These are phyloP conservation scores for Danio jaintianensis DNA, from an alignment of 2,797 vertebrate genomes.

Conservation along the genomic window DNA sequence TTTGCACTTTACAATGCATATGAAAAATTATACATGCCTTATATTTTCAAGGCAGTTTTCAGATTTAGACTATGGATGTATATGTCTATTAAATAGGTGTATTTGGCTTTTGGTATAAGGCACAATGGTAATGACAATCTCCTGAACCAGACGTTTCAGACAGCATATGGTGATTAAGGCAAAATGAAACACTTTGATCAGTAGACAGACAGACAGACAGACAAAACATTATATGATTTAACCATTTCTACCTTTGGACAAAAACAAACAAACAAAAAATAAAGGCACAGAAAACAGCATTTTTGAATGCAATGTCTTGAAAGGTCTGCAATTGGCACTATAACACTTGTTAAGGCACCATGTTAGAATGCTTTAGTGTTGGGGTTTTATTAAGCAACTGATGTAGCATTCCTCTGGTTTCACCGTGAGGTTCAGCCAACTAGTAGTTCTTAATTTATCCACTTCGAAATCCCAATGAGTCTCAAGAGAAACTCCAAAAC, in stretches of 20 bases:
- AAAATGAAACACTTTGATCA: slow-evolving; percentile 38
- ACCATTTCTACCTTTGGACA: slow-evolving; percentile 16
- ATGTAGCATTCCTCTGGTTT: background rate
- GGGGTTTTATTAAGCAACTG: background rate
- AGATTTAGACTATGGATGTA: slow-evolving; percentile 12
- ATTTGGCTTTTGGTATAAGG: slow-evolving; percentile 55
- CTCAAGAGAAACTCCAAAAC: slow-evolving; percentile 15
- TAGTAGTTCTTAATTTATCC: slow-evolving; percentile 10
- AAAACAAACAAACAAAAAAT: background rate
- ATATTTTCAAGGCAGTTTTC: slow-evolving; percentile 27
- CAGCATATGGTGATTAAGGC: slow-evolving; percentile 15
- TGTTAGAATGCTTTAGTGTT: slow-evolving; percentile 4
- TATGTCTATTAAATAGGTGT: slow-evolving; percentile 34
- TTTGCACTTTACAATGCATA: slow-evolving; percentile 9
- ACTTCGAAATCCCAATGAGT: slow-evolving; percentile 17
- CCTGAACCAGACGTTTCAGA: slow-evolving; percentile 42
- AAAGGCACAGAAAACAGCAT: slow-evolving; percentile 45
- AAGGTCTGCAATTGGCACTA: slow-evolving; percentile 41
- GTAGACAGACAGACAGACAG: slow-evolving; percentile 21
- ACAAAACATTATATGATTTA: slow-evolving; percentile 15
- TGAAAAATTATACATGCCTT: slow-evolving; percentile 33
- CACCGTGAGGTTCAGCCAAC: background rate
- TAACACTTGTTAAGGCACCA: slow-evolving; percentile 23
- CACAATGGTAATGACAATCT: slow-evolving; percentile 49
- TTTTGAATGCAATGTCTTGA: slow-evolving; percentile 35